Conservation (phyloP, 2,888 invertebrate genomes). For the Agriopis leucophaearia region DNA sequence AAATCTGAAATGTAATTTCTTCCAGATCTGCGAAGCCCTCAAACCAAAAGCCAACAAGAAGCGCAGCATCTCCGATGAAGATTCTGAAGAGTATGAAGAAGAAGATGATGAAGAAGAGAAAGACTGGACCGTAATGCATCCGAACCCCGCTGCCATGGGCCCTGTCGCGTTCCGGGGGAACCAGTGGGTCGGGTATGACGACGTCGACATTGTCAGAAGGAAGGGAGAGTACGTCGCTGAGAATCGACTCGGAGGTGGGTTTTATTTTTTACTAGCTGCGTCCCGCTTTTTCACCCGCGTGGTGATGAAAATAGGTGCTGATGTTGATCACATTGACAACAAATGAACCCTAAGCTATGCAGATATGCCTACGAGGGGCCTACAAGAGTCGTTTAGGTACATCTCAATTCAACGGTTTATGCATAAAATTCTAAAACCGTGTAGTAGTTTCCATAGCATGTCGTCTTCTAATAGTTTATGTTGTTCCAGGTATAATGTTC, state of each 20-base stretch:
- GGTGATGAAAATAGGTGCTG: no score
- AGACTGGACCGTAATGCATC: conserved; percentile 93
- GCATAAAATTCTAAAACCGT: no score
- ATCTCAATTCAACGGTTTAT: no score
- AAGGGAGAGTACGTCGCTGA: conserved; percentile 95
- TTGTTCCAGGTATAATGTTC: conserved; percentile 90
- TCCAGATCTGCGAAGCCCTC: conserved; percentile 94
- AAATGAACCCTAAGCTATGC: no score
- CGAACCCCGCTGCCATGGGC: conserved; percentile 93
- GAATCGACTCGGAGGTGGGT: conserved; percentile 91
- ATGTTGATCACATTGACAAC: no score
- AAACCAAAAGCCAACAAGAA: conserved; percentile 69
- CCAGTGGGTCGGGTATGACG: conserved; percentile 98
- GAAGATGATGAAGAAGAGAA: conserved; percentile 69
- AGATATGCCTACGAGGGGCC: no score
- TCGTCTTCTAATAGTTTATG: background rate
- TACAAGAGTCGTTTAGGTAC: no score
- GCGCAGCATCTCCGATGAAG: conserved; percentile 65
- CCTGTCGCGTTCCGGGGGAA: conserved; percentile 94
- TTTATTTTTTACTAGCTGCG: background rate
- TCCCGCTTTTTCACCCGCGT: no score
- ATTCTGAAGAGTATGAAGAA: conserved; percentile 85
- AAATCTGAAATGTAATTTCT: background rate
- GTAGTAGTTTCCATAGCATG: background rate
- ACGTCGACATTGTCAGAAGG: conserved; percentile 92